Conservation (phyloP, 2,888 invertebrate genomes). For the Rhogogaster chlorosoma region DNA sequence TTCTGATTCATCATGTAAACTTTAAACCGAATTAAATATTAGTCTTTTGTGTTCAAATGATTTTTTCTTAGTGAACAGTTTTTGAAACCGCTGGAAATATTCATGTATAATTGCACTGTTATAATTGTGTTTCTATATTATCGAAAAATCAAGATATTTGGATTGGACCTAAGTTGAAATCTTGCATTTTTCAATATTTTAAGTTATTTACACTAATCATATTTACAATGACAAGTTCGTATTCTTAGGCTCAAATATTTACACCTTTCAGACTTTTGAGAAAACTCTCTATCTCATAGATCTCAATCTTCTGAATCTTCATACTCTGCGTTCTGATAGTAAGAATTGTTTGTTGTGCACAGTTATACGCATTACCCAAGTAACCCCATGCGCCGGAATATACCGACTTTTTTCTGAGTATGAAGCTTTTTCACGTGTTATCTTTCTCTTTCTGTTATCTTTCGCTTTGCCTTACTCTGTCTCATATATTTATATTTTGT, state of each 20-base stretch:
- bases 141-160: conserved; percentile 3
- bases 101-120: conserved; percentile 25
- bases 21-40: not conserved
- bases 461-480: not conserved
- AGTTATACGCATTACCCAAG: not conserved
- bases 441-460: not conserved
- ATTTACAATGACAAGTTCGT: conserved; percentile 21
- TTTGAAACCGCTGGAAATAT: not conserved
- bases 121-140: conserved; percentile 10
- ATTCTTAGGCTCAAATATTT: not conserved
- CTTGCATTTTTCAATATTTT: not conserved
- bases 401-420: not conserved
- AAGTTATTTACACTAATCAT: not conserved
- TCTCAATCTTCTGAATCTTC: not conserved
- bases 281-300: not conserved
- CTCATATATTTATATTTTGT: not conserved
- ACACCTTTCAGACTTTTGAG: not conserved
- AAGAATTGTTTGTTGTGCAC: not conserved
- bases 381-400: not conserved
- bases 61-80: not conserved
- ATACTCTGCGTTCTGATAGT: not conserved
- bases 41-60: not conserved
- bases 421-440: not conserved
- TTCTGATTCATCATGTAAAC: not conserved
- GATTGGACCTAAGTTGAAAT: not conserved